Evolutionary conservation across 2,888 invertebrate species (phyloP), one percentile per base, ranked within the genome.

Genomic region (Dasypogon diadema): DNA sequence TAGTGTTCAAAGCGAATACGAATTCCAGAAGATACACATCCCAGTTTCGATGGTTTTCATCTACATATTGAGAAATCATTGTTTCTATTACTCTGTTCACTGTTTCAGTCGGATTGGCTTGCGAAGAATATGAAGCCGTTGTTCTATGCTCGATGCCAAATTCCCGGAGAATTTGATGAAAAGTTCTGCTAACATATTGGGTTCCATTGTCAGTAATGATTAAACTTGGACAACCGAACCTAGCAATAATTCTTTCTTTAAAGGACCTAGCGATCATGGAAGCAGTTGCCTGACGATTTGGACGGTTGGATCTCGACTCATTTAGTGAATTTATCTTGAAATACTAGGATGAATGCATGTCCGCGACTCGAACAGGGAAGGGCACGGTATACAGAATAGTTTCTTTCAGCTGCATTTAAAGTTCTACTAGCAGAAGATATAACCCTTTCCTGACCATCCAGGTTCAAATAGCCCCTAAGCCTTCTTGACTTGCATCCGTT

Each of bases 361-460:
- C 21, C 55, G 4, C 16, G 16, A 10, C 21, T 22, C 55, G 21
- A 55, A 10, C 55, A 10, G 10, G 55, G 6, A 8, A 55, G 16
- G 4, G 21, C 5, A 1, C 55, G 21, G 55, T 16, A 21, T 16
- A 22, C 21, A 46, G 63, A 30, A 16, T 63, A 74, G 10, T 42
- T 56, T 2, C 58, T 55, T 56, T 74, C 74, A n/a, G 37, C n/a
- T 10, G 18, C 48, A 24, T 18, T 74, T n/a, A 74, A 16, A 2
- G 51, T 48, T 2, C 51, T 24, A 18, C 74, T 74, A 6, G 63
- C 18, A 48, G 78, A 79, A 2, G 76, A 68, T 8, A 80, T 77
- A 1, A 79, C 75, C 16, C 55, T 48, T 22, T 80, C 80, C 14
- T 68, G 48, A 1, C 77, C 75, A 0, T 6, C 14, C n/a, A 14